phyloP scores from a whole-genome alignment of 2,888 invertebrate genomes.

The Drosophila paramelanica region DNA sequence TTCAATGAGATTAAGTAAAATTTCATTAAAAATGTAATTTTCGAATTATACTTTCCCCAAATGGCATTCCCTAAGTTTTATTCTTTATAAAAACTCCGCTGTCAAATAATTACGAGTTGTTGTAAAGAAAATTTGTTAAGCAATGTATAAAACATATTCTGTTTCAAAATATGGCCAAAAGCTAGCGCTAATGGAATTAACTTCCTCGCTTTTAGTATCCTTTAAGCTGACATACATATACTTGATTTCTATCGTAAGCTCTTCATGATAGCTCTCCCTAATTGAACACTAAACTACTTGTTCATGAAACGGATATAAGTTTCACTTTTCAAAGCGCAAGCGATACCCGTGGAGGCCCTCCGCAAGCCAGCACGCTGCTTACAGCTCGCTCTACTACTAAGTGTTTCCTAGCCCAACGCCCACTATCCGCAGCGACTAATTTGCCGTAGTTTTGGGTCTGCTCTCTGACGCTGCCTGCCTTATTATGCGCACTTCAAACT shows the following conservation, averaged over 20 bases:
- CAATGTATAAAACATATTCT: too few relatives aligned
- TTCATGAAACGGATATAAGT: constrained; percentile 52
- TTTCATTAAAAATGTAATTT: too few relatives aligned
- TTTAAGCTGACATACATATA: background rate
- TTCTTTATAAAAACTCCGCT: too few relatives aligned
- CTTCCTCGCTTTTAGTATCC: background rate
- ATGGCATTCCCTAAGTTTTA: too few relatives aligned
- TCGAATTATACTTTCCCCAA: too few relatives aligned
- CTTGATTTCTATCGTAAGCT: constrained; percentile 16
- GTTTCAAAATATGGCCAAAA: too few relatives aligned
- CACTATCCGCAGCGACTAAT: constrained; percentile 72
- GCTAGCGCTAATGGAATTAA: background rate
- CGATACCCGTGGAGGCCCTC: constrained; percentile 13
- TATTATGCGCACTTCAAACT: constrained; percentile 81
- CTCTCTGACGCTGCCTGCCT: constrained; percentile 58
- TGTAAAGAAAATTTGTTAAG: too few relatives aligned
- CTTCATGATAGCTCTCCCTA: constrained; percentile 4
- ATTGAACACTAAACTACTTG: constrained; percentile 28
- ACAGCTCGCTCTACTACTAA: constrained; percentile 16
- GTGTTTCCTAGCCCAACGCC: constrained; percentile 55
- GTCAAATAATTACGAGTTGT: too few relatives aligned
- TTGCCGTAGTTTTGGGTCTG: constrained; percentile 56
- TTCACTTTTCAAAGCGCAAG: constrained; percentile 65
- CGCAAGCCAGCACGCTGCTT: background rate
- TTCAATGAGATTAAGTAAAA: too few relatives aligned